These are phyloP conservation scores for Eptatretus burgeri DNA, from an alignment of 2,113 vertebrate genomes.

Conservation along the genomic window DNA sequence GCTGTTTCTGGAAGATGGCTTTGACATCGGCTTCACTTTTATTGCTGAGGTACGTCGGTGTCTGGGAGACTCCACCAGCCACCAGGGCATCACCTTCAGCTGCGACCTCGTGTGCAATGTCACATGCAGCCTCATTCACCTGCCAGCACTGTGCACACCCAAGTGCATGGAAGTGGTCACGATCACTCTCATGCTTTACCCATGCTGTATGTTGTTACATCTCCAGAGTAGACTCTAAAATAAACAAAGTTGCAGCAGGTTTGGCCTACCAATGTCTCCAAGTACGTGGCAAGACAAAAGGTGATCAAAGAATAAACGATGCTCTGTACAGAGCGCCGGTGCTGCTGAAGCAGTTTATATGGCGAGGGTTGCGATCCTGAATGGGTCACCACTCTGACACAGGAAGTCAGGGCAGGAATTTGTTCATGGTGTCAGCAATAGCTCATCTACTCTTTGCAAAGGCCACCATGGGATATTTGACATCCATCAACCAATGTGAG, in stretches of 20 bases:
- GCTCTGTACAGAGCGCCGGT: too few species aligned
- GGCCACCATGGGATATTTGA: too few species aligned
- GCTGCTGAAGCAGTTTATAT: too few species aligned
- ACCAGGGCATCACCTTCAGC: constrained; percentile 64
- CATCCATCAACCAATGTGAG: too few species aligned
- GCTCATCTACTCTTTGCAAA: too few species aligned
- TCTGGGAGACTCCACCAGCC: constrained; percentile 63
- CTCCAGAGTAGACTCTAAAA: neutral
- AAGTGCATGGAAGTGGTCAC: neutral
- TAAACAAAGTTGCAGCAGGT: neutral
- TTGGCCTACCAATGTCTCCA: neutral
- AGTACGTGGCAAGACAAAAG: too few species aligned
- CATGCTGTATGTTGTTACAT: neutral
- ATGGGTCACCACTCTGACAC: too few species aligned
- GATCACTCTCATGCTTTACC: neutral
- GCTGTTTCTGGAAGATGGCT: constrained; percentile 41
- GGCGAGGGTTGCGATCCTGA: too few species aligned
- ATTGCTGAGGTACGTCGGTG: constrained; percentile 63
- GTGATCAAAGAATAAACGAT: too few species aligned
- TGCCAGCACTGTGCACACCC: constrained; percentile 25
- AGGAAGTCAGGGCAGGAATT: too few species aligned
- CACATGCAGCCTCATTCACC: constrained; percentile 82
- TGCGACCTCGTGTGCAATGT: constrained; percentile 64
- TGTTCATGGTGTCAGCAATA: too few species aligned
- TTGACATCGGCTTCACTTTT: constrained; percentile 57